These are phyloP conservation scores for Cotesia typhae DNA, from an alignment of 1,140 invertebrate species.

Conservation along the genomic window DNA sequence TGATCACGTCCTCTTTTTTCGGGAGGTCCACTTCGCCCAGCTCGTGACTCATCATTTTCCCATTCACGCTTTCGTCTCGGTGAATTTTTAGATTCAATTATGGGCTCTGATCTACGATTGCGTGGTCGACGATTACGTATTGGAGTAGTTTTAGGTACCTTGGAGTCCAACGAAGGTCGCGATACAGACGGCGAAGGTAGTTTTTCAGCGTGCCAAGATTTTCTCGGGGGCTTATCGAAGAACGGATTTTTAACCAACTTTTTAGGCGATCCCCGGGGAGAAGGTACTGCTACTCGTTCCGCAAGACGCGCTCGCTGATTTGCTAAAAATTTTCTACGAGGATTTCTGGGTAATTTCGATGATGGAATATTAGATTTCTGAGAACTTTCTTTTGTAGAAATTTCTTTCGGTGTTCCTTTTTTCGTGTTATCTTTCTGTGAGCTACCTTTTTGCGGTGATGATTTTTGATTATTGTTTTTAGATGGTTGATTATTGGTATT, in stretches of 20 bases:
- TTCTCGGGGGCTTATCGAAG: slow-evolving; percentile 6
- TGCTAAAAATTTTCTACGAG: slow-evolving; percentile 13
- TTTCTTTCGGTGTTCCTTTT: too few species aligned
- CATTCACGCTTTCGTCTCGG: slow-evolving; percentile 47
- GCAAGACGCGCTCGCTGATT: not conserved
- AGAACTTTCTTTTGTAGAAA: too few species aligned
- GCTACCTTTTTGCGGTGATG: not conserved
- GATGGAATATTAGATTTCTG: slow-evolving; percentile 3
- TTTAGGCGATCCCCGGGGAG: not conserved
- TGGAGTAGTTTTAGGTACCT: not conserved
- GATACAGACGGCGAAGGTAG: not conserved
- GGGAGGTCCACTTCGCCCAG: slow-evolving; percentile 43
- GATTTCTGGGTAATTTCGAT: slow-evolving; percentile 6
- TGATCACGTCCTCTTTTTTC: slow-evolving; percentile 53
- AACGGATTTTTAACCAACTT: slow-evolving; percentile 35
- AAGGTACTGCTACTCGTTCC: not conserved
- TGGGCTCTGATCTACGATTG: not conserved
- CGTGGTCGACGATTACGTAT: not conserved
- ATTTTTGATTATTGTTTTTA: not conserved
- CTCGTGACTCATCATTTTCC: slow-evolving; percentile 40
- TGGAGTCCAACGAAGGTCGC: not conserved
- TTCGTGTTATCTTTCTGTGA: not conserved
- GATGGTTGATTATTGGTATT: not conserved
- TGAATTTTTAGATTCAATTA: not conserved
- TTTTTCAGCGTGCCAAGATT: slow-evolving; percentile 14